These are phyloP conservation scores for Trisateles emortualis DNA, from an alignment of 2,888 invertebrate species.

Conservation along the genomic window DNA sequence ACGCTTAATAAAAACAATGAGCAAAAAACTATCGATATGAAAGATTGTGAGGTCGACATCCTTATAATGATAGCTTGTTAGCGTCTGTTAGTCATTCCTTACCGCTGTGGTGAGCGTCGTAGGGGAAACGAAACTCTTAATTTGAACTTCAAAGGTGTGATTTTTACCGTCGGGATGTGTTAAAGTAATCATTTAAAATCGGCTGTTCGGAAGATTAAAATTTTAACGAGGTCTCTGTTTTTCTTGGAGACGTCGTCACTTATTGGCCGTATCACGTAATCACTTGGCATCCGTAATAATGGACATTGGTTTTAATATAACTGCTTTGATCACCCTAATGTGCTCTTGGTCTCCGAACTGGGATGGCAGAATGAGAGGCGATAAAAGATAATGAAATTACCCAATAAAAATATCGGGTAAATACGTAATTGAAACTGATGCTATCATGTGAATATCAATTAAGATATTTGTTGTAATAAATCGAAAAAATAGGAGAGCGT, in stretches of 20 bases:
- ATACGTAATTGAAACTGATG: neutral
- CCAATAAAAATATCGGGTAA: neutral
- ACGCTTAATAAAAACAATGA: constrained; percentile 56
- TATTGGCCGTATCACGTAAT: constrained; percentile 49
- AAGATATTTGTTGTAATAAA: too few relatives aligned
- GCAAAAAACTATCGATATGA: constrained; percentile 73
- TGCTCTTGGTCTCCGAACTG: constrained; percentile 19
- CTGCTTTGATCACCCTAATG: constrained; percentile 26
- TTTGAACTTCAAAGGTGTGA: constrained; percentile 82
- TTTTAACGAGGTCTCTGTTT: constrained; percentile 56
- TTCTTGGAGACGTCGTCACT: constrained; percentile 59
- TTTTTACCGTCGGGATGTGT: constrained; percentile 77
- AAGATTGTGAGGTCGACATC: constrained; percentile 66
- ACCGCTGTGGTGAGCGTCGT: constrained; percentile 57
- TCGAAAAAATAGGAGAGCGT: too few relatives aligned
- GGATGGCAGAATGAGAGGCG: constrained; percentile 6
- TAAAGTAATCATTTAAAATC: constrained; percentile 78
- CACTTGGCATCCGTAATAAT: constrained; percentile 40
- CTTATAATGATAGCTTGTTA: constrained; percentile 84
- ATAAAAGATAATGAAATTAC: constrained; percentile 2
- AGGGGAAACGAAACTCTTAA: constrained; percentile 77
- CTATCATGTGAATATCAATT: too few relatives aligned
- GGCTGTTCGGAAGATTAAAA: constrained; percentile 59
- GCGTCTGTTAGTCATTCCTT: constrained; percentile 77
- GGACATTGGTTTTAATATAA: constrained; percentile 36